A percentile compares a stretch with the other conserved stretches of the same genome.
phyloP scores from a whole-genome alignment of 2,888 invertebrate genomes.

The Erpobdella octoculata region DNA sequence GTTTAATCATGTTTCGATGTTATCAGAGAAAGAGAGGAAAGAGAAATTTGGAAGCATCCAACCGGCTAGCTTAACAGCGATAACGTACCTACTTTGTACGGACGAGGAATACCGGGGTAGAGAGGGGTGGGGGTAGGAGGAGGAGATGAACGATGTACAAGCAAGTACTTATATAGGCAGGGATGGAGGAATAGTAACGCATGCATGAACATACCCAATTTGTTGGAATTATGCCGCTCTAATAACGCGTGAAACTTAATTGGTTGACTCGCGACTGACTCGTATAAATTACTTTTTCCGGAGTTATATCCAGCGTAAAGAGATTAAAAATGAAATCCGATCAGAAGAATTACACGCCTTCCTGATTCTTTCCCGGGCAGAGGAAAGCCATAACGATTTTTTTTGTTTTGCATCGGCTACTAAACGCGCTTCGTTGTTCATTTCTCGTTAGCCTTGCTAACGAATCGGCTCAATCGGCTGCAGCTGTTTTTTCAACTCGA shows the following conservation, averaged over 20 bases:
- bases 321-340: constrained; percentile 9
- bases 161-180: constrained; percentile 1
- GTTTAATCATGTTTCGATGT: background rate
- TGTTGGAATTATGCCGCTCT: constrained; percentile 21
- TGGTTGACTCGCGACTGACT: constrained; percentile 17
- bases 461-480: no score
- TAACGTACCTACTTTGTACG: constrained; percentile 9
- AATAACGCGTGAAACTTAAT: constrained; percentile 19
- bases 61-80: background rate
- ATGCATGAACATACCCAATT: constrained; percentile 16
- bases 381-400: no score
- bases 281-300: constrained; percentile 21
- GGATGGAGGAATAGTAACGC: constrained; percentile 12
- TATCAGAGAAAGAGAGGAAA: background rate
- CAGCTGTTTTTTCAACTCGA: no score
- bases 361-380: no score
- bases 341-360: no score
- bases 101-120: no score
- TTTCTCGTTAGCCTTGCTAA: no score
- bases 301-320: constrained; percentile 9
- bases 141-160: background rate
- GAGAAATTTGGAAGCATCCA: background rate
- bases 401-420: no score
- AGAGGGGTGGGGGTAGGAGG: no score
- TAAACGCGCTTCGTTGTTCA: no score